Evolutionary conservation across 2,113 vertebrate species (phyloP).

Genomic region (Acinonyx jubatus): DNA sequence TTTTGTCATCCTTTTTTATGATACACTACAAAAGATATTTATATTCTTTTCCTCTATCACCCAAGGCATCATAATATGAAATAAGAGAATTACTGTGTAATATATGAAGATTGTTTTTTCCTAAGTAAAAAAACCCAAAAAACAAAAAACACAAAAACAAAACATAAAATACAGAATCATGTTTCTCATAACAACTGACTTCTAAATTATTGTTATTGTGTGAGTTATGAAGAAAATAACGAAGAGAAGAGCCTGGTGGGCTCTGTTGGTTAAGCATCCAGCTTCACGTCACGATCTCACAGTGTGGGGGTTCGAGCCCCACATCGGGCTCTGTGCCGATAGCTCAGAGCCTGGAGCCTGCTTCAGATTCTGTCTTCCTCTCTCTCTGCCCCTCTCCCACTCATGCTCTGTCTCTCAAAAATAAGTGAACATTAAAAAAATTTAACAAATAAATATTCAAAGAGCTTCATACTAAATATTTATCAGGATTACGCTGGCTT

Average conservation of each 20-base stretch:
- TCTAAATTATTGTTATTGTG: not conserved
- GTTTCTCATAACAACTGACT: not conserved
- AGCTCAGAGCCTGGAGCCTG: too few species aligned
- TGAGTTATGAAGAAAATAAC: not conserved
- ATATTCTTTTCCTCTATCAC: not conserved
- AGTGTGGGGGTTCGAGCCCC: too few species aligned
- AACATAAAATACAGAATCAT: not conserved
- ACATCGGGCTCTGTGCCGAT: too few species aligned
- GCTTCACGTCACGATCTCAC: too few species aligned
- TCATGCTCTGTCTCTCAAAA: too few species aligned
- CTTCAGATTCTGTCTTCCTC: too few species aligned
- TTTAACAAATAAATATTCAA: not conserved
- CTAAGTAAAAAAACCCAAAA: not conserved
- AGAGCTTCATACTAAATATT: not conserved
- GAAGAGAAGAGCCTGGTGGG: not conserved
- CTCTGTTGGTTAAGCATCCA: too few species aligned
- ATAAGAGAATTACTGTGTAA: not conserved
- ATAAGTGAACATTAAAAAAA: too few species aligned
- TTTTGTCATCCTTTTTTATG: not conserved
- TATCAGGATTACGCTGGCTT: not conserved
- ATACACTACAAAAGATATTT: not conserved
- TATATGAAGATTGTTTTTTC: not conserved
- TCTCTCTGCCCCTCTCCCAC: too few species aligned
- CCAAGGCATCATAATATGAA: not conserved
- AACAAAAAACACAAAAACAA: not conserved